Evolutionary conservation across 2,888 invertebrate species (phyloP).

Genomic region (Aphodius sticticus): DNA sequence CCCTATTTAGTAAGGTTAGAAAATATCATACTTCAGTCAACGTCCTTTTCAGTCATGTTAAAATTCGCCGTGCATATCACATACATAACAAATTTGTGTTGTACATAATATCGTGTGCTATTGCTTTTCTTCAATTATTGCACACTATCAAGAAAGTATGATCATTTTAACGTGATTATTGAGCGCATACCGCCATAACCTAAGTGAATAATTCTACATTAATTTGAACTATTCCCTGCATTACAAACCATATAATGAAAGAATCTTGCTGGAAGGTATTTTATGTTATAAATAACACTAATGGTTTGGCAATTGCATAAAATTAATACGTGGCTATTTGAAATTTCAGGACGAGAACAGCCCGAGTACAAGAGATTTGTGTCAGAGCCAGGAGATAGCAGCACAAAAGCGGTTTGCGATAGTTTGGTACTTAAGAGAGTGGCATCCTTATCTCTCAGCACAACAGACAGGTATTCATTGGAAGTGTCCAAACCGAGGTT

Average conservation of each 20-base stretch:
- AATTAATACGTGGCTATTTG: neutral
- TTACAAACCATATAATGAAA: neutral
- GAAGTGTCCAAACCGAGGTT: slow-evolving; percentile 78
- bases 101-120: neutral
- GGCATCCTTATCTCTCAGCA: slow-evolving; percentile 75
- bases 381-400: slow-evolving; percentile 57
- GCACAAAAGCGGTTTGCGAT: slow-evolving; percentile 65
- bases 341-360: neutral
- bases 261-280: neutral
- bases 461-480: slow-evolving; percentile 68
- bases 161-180: neutral
- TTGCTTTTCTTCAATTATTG: neutral
- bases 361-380: slow-evolving; percentile 54
- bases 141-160: neutral
- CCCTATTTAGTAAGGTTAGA: neutral
- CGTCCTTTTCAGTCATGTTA: neutral
- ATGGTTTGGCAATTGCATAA: neutral
- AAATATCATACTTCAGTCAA: neutral
- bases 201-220: neutral
- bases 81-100: neutral
- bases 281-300: neutral
- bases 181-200: neutral
- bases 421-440: slow-evolving; percentile 84
- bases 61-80: neutral
- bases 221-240: neutral